Base-by-base conservation (phyloP, 2,797 vertebrate species). In the Schizopygopsis malacanthus region DNA sequence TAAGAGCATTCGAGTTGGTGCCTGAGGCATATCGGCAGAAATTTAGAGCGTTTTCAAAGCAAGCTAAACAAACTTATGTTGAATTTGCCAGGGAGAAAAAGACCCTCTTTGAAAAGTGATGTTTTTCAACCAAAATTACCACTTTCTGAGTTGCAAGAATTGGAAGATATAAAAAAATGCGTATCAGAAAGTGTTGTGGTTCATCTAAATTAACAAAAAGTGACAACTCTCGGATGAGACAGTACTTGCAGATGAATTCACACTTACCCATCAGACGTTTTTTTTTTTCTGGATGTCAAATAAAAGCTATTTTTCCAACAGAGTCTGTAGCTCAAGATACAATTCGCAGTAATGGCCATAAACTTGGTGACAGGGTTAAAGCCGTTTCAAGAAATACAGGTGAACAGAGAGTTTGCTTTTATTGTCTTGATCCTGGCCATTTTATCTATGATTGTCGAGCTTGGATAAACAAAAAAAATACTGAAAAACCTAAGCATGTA, bases 391-490 rank as follows among this genome's bases (percentile, higher is more conserved):
- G 13, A 67, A 67, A 16, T 7, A 15, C 11, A 6, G 6, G 6
- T 9, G 41, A 41, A 41, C 8, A 41, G 8, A n/a, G 56, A n/a
- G 56, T 4, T 61, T 61, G n/a, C 28, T 28, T 28, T 28, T 28
- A 28, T 28, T 28, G 28, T 28, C 28, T 28, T 28, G 28, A 28
- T 28, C 28, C 28, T 28, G 28, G 28, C 28, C 28, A 28, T 28
- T 28, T 28, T 28, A 28, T 28, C 28, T 28, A 28, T 28, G 28
- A 28, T 28, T 28, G 28, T 28, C 28, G 1, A 28, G 28, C 28
- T 28, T 28, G 28, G 28, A 28, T 10, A 47, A 13, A 2, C 28
- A 0, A 47, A 1, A 47, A 25, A 61, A 4, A 15, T 0, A 8
- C 13, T 67, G 65, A 7, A 16, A 67, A 25, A 18, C 33, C 4